Conservation (phyloP, 1,140 invertebrate genomes). For the Saccostrea glomerata region DNA sequence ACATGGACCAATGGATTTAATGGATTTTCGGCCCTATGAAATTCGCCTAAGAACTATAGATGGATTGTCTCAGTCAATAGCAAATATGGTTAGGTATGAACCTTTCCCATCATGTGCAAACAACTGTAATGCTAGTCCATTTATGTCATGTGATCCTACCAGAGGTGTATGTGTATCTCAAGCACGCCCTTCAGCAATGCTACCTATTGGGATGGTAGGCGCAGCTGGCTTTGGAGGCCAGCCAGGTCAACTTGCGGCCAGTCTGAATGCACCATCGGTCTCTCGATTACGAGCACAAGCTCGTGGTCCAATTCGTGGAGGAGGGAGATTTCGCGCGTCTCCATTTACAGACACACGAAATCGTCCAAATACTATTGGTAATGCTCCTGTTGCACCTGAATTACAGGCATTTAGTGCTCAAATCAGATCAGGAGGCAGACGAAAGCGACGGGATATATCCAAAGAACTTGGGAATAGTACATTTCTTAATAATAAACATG, state of each 20-base stretch:
- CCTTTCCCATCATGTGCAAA: constrained; percentile 44
- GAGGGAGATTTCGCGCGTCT: not conserved
- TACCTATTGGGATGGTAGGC: not conserved
- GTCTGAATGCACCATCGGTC: not conserved
- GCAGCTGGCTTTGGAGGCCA: not conserved
- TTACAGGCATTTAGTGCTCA: not conserved
- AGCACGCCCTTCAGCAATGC: not conserved
- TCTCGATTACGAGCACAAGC: not conserved
- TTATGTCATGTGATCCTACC: not conserved
- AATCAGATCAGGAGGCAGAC: not conserved
- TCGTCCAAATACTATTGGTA: not conserved
- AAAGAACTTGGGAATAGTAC: not conserved
- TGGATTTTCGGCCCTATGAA: constrained; percentile 20
- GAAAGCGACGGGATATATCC: not conserved
- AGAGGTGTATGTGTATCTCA: constrained; percentile 1
- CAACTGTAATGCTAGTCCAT: constrained; percentile 1
- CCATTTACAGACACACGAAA: constrained; percentile 11
- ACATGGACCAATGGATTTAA: not conserved
- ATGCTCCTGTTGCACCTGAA: not conserved
- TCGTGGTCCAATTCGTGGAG: constrained; percentile 3
- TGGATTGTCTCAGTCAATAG: constrained; percentile 51
- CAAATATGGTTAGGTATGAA: constrained; percentile 56
- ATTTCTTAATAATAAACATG: not conserved
- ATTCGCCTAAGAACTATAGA: constrained; percentile 52
- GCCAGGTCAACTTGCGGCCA: not conserved